Base-by-base conservation (phyloP, 2,888 invertebrate genomes). In the Eilema depressum region DNA sequence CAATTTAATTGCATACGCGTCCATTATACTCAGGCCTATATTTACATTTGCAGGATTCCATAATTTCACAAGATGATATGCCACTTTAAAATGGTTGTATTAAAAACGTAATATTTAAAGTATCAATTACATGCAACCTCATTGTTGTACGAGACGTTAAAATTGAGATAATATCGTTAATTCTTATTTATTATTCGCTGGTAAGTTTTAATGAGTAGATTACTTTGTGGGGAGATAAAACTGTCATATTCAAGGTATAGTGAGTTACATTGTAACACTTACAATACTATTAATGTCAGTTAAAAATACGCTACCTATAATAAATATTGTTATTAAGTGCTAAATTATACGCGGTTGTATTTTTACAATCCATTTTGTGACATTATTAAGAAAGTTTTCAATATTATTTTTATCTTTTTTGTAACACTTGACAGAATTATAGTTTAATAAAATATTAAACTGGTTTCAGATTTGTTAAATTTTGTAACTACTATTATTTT, bases 1-100 rank as follows among this genome's bases (percentile, higher is more conserved):
- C 84, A 84, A 86, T 88, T 87, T 91, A 91, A 91, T 91, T 88
- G 87, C 82, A 69, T 73, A 75, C 73, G 64, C 68, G 69, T 72
- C 81, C 85, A 83, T 68, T 77, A 68, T 78, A 64, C 68, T 11
- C 28, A 61, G 84, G 77, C 75, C 82, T 77, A 69, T 73, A 75
- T 75, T 71, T 67, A 61, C 33, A 60, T 67, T 73, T 65, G 41
- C 63, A 60, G 63, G 23, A 30, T 61, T 68, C 23, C 3, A 37
- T 12, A 8, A n/a, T 60, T 63, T 56, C 26, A 56, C 79, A 57
- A 67, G n/a, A 63, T 47, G 69, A 76, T 72, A 71, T 78, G 68
- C 68, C 79, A 73, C 70, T 66, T 65, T 77, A 79, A 75, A 82
- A 74, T 81, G 79, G 82, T 65, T 41, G 63, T 63, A 63, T 70